These are phyloP conservation scores for Conopomorpha cramerella DNA, from an alignment of 1,140 invertebrate species.

Conservation along the genomic window DNA sequence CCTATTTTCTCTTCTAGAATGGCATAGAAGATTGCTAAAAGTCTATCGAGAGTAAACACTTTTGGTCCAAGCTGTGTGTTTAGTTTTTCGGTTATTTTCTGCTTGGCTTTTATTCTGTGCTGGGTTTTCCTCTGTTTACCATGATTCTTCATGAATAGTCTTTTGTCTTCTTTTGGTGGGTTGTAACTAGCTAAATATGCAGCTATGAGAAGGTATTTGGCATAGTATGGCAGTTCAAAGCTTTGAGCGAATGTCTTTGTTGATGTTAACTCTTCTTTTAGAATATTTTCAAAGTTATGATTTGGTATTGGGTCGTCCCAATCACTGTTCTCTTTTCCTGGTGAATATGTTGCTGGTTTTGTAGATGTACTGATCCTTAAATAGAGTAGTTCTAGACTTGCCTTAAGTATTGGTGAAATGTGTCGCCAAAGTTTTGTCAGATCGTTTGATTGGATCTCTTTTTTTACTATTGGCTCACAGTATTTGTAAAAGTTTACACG, in stretches of 20 bases:
- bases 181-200: conserved; percentile 91
- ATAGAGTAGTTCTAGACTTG: conserved; percentile 78
- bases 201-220: conserved; percentile 86
- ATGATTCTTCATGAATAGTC: conserved; percentile 79
- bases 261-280: conserved; percentile 50
- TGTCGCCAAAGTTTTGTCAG: conserved; percentile 75
- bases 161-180: conserved; percentile 81
- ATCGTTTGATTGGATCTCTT: conserved; percentile 62
- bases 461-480: conserved; percentile 70
- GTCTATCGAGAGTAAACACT: conserved; percentile 78
- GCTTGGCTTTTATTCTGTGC: conserved; percentile 64
- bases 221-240: conserved; percentile 86
- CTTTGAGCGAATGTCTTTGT: conserved; percentile 66
- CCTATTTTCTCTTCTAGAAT: conserved; percentile 84
- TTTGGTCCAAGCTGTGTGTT: conserved; percentile 75
- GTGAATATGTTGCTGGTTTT: conserved; percentile 19
- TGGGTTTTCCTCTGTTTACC: conserved; percentile 64
- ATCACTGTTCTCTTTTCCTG: conserved; percentile 27
- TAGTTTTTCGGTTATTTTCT: conserved; percentile 61
- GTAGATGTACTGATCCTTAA: conserved; percentile 65
- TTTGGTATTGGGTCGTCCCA: conserved; percentile 7
- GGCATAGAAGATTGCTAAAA: conserved; percentile 90
- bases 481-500: conserved; percentile 74
- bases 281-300: conserved; percentile 32
- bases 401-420: conserved; percentile 74